A percentile compares a stretch with the other conserved stretches of the same genome.
Evolutionary conservation across 2,797 vertebrate genomes (phyloP).

Genomic region (Myripristis murdjan): DNA sequence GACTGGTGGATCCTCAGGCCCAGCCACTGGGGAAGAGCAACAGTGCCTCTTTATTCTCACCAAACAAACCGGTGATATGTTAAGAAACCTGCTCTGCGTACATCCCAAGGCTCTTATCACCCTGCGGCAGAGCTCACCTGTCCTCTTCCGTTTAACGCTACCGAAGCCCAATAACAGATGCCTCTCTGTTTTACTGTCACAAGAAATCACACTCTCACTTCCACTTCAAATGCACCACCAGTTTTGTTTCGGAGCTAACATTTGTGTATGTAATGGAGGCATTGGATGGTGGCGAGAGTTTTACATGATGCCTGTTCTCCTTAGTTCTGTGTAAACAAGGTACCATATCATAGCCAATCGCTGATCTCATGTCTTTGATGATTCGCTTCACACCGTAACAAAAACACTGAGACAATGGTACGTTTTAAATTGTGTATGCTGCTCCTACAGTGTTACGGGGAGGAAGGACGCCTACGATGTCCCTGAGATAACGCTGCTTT

Average conservation of each 20-base stretch:
- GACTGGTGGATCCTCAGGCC: slow-evolving; percentile 42
- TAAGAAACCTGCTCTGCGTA: slow-evolving; percentile 55
- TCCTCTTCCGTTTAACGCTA: slow-evolving; percentile 72
- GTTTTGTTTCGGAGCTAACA: slow-evolving; percentile 33
- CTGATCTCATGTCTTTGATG: slow-evolving; percentile 80
- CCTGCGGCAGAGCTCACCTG: slow-evolving; percentile 81
- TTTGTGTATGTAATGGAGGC: slow-evolving; percentile 55
- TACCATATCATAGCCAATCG: slow-evolving; percentile 63
- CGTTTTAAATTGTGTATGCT: slow-evolving; percentile 72
- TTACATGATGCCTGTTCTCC: slow-evolving; percentile 58
- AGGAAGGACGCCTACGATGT: slow-evolving; percentile 61
- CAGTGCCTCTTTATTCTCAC: slow-evolving; percentile 57
- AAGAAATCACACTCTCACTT: slow-evolving; percentile 50
- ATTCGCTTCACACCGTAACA: slow-evolving; percentile 73
- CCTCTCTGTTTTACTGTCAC: slow-evolving; percentile 61
- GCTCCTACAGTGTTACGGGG: slow-evolving; percentile 19
- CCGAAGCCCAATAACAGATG: slow-evolving; percentile 42
- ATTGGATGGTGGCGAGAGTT: slow-evolving; percentile 55
- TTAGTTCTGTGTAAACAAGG: slow-evolving; percentile 67
- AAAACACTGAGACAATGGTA: slow-evolving; percentile 71
- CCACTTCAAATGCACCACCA: slow-evolving; percentile 41
- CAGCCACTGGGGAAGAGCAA: slow-evolving; percentile 42
- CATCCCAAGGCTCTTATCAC: slow-evolving; percentile 77
- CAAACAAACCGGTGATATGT: slow-evolving; percentile 45
- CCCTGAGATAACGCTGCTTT: slow-evolving; percentile 71